phyloP scores from a whole-genome alignment of 2,113 vertebrate genomes.

The Cercocebus atys region DNA sequence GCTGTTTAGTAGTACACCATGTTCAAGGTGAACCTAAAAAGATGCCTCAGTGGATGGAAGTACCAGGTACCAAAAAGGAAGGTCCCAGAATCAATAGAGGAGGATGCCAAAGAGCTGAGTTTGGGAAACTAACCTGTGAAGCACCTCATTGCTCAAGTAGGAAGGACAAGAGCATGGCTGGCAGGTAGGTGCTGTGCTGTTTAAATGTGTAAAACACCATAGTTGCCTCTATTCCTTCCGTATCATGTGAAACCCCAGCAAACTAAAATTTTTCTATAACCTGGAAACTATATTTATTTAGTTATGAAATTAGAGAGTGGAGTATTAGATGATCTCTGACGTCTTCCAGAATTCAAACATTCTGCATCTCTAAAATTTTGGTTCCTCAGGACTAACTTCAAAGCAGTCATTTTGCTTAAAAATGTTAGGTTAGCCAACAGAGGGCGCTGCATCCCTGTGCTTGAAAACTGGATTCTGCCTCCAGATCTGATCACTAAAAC shows the following conservation, averaged over 20 bases:
- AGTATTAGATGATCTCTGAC: neutral
- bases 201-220: neutral
- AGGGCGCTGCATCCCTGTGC: neutral
- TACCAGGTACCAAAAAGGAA: neutral
- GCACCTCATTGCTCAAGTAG: neutral
- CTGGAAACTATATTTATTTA: neutral
- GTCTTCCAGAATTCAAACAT: neutral
- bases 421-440: neutral
- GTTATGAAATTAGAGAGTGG: neutral
- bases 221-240: too few relatives aligned
- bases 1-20: fast-evolving
- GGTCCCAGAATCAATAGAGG: neutral
- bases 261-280: neutral
- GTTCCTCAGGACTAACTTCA: too few relatives aligned
- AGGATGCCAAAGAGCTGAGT: fast-evolving
- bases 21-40: neutral
- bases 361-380: neutral
- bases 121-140: fast-evolving
- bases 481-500: fast-evolving
- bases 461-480: neutral
- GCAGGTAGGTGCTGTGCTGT: fast-evolving
- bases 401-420: neutral
- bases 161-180: fast-evolving
- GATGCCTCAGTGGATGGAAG: neutral
- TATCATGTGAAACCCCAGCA: neutral